Percentiles rank a stretch among this genome's conserved stretches.
These are phyloP conservation scores for Nanorana parkeri DNA, from an alignment of 2,113 vertebrate species.

Conservation along the genomic window DNA sequence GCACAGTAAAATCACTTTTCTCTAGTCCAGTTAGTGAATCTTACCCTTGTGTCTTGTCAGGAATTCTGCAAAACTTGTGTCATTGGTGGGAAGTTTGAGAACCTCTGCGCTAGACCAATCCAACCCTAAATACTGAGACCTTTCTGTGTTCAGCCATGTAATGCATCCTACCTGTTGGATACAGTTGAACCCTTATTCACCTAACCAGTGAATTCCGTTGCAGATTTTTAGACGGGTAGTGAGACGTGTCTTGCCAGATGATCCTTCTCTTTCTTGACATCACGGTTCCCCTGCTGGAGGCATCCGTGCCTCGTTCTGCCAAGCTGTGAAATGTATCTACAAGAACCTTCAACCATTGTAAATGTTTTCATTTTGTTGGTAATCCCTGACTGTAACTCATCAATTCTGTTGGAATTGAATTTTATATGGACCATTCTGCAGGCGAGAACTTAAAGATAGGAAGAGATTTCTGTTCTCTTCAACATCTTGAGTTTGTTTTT, in stretches of 20 bases:
- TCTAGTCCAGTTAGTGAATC: too few species aligned
- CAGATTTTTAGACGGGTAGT: not conserved
- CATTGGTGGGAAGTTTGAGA: too few species aligned
- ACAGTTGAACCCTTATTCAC: not conserved
- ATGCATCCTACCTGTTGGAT: not conserved
- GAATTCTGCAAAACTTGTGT: too few species aligned
- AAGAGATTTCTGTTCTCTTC: constrained; percentile 92
- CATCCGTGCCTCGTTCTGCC: constrained; percentile 71
- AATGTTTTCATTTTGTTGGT: constrained; percentile 61
- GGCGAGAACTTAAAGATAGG: constrained; percentile 78
- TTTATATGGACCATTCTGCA: constrained; percentile 84
- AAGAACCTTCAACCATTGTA: constrained; percentile 62
- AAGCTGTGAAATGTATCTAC: constrained; percentile 81
- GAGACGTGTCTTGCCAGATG: not conserved
- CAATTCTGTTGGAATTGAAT: constrained; percentile 88
- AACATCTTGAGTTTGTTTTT: constrained; percentile 75
- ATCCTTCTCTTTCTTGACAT: constrained; percentile 20
- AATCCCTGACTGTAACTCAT: constrained; percentile 77
- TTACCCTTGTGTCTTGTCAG: too few species aligned
- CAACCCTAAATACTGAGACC: too few species aligned
- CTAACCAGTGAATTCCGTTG: not conserved
- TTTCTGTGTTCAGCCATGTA: too few species aligned
- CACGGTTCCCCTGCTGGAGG: constrained; percentile 61
- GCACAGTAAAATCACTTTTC: too few species aligned
- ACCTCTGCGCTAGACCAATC: too few species aligned